Evolutionary conservation across 2,888 invertebrate species (phyloP).

Genomic region (Thera obeliscata): DNA sequence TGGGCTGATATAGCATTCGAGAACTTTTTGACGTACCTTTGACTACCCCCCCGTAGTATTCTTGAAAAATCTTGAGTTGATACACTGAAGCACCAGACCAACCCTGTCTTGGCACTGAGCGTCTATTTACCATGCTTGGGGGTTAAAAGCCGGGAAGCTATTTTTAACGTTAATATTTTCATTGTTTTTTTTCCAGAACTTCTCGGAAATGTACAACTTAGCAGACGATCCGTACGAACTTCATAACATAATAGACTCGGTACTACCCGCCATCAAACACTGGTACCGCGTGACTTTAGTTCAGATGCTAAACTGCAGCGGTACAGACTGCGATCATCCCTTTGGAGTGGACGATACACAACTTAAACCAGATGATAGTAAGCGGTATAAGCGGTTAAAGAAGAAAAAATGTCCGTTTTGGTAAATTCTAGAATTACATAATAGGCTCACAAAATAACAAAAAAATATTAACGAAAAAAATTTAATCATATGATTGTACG

Average conservation of each 20-base stretch:
- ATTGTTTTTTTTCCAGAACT: conserved; percentile 79
- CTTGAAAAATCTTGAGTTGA: no score
- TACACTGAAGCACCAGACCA: no score
- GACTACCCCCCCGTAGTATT: no score
- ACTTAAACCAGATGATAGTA: conserved; percentile 12
- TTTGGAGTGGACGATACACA: conserved; percentile 30
- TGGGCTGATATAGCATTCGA: no score
- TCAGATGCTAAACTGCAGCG: conserved; percentile 80
- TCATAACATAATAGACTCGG: conserved; percentile 82
- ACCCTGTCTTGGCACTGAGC: no score
- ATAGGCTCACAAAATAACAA: not conserved
- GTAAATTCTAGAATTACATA: conserved; percentile 1
- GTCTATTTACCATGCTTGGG: no score
- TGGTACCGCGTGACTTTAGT: conserved; percentile 79
- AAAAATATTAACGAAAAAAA: no score
- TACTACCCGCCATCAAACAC: conserved; percentile 80
- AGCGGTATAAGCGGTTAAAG: conserved; percentile 27
- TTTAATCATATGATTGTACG: no score
- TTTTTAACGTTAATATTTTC: not conserved
- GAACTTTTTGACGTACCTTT: no score
- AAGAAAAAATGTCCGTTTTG: conserved; percentile 37
- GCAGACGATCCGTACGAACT: conserved; percentile 89
- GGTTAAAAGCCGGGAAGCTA: no score
- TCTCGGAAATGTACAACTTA: conserved; percentile 91
- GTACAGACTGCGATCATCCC: conserved; percentile 60